Evolutionary conservation across 2,888 invertebrate genomes (phyloP), one percentile per base, ranked within the genome.

Genomic region (Dioctria linearis): DNA sequence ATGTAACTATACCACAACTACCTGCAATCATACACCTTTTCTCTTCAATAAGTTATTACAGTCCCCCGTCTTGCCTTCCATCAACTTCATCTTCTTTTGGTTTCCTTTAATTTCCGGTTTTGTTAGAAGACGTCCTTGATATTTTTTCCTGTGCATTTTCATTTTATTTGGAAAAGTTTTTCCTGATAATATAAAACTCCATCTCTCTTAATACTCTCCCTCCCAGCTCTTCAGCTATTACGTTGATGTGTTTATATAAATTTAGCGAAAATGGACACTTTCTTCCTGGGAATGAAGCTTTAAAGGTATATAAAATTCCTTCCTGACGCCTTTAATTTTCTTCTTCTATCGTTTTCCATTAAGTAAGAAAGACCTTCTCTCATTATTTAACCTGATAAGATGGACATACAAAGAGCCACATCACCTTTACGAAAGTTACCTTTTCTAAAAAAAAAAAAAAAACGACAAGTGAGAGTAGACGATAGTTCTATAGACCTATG

Each of bases 31-130:
- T 11, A 51, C 25, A 25, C 25, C 0, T 25, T 25, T 25, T 25
- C 25, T 25, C 25, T 25, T 25, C 25, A 25, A 25, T 25, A 25
- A 25, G 25, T 25, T 25, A 25, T 25, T 25, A 25, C 25, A 25
- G 25, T 25, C 25, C 25, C 25, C 25, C 25, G 0, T 25, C 25
- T 25, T 25, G 25, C 25, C 25, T 25, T 25, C 54, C 42, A 57
- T 37, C 40, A 40, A 6, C 73, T 42, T 73, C 59, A 13, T 73
- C 73, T 57, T 73, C 57, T 40, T 59, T 37, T 49, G 73, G 73
- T 73, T 73, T 57, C 73, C 59, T 42, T 73, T 73, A 57, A 73
- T 73, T 73, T 73, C 73, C 73, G 73, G 73, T 73, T 59, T 73
- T 42, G 49, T 57, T 57, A 57, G 73, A 73, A 4, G 11, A n/a